Percentiles rank a stretch among this genome's conserved stretches.
Conservation (phyloP, 2,113 vertebrate species). For the Cynocephalus volans region DNA sequence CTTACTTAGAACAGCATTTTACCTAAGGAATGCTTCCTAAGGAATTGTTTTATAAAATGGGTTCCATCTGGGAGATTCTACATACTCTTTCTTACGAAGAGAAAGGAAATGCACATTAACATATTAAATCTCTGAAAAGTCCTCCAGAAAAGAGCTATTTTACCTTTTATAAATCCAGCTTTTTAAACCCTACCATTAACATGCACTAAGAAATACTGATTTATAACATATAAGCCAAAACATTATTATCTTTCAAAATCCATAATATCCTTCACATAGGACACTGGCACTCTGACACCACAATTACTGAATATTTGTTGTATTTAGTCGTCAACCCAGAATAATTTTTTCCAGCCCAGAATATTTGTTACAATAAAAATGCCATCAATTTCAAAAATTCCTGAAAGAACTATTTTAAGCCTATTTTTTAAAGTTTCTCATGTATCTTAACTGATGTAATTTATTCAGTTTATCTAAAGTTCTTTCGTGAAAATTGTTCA, state of each 20-base stretch:
- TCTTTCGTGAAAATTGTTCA: not conserved
- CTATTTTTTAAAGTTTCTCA: not conserved
- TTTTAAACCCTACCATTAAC: not conserved
- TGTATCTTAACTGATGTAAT: not conserved
- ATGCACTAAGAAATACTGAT: not conserved
- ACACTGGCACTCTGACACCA: not conserved
- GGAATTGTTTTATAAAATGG: not conserved
- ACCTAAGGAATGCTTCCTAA: not conserved
- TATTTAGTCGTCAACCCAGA: not conserved
- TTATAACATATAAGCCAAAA: not conserved
- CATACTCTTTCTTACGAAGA: not conserved
- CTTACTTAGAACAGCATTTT: not conserved
- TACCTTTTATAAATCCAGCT: not conserved
- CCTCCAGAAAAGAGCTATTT: not conserved
- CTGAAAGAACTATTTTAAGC: not conserved
- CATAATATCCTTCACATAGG: not conserved
- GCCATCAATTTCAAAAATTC: not conserved
- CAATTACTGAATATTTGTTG: not conserved
- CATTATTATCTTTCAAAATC: not conserved
- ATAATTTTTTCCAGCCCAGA: not conserved
- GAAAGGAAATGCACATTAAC: not conserved
- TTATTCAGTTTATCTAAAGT: not conserved
- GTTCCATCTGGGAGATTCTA: not conserved
- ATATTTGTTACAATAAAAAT: not conserved
- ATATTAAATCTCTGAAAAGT: not conserved